These are phyloP conservation scores for Odontomachus brunneus DNA, from an alignment of 1,140 invertebrate genomes.

Conservation along the genomic window DNA sequence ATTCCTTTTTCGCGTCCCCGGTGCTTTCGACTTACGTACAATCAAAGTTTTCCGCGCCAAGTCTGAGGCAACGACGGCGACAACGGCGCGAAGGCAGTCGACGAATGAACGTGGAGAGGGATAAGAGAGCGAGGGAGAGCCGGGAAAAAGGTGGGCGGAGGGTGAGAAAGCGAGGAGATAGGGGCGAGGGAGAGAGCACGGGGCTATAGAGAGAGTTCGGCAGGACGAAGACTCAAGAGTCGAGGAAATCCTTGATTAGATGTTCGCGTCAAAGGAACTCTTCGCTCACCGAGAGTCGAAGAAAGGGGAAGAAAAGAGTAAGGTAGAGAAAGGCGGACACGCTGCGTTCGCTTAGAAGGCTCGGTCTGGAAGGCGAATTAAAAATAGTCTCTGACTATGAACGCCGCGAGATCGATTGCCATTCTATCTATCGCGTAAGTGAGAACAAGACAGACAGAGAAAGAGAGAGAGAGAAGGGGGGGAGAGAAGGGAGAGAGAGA, in stretches of 20 bases:
- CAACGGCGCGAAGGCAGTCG: conserved; percentile 23
- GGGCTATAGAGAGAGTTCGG: conserved; percentile 31
- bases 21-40: conserved; percentile 59
- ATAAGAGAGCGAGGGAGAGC: conserved; percentile 9
- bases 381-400: conserved; percentile 64
- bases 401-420: conserved; percentile 55
- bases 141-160: conserved; percentile 35
- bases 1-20: conserved; percentile 10
- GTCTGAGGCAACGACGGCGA: conserved; percentile 33
- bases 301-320: conserved; percentile 3
- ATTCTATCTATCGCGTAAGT: conserved; percentile 22
- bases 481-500: background rate
- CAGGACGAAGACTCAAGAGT: conserved; percentile 41
- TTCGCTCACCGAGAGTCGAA: conserved; percentile 43
- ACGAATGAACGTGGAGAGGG: conserved; percentile 25
- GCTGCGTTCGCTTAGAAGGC: background rate
- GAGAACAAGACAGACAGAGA: background rate
- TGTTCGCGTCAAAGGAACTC: conserved; percentile 73
- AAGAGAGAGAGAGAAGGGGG: background rate
- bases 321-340: background rate
- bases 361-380: conserved; percentile 63
- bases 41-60: conserved; percentile 70
- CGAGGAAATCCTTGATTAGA: conserved; percentile 76
- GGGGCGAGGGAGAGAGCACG: background rate
- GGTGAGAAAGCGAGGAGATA: background rate